Conservation (phyloP, 2,113 vertebrate genomes). For the Natator depressus region DNA sequence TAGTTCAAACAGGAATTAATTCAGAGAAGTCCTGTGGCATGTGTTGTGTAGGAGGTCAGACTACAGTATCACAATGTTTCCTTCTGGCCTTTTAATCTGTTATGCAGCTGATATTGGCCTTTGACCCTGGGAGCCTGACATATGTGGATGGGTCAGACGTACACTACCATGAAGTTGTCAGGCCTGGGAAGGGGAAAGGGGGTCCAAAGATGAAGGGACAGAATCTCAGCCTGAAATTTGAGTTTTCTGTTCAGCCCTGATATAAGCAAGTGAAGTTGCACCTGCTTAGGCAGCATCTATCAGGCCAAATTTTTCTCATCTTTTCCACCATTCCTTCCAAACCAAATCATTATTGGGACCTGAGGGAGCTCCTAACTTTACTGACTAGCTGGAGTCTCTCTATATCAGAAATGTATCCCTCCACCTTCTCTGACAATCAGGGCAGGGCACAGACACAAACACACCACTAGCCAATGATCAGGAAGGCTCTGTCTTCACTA, state of each 20-base stretch:
- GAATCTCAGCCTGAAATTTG: background rate
- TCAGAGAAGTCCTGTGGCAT: background rate
- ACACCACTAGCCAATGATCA: background rate
- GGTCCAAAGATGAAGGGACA: background rate
- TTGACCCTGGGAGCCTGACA: conserved; percentile 57
- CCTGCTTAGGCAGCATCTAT: background rate
- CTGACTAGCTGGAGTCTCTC: background rate
- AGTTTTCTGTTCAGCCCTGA: background rate
- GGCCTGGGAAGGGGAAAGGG: background rate
- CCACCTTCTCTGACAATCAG: background rate
- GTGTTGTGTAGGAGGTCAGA: background rate
- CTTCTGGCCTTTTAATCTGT: conserved; percentile 46
- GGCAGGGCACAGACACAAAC: background rate
- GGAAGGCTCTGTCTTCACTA: background rate
- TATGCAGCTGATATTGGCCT: conserved; percentile 44
- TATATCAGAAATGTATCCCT: background rate
- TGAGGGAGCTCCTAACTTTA: background rate
- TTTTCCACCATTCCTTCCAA: background rate
- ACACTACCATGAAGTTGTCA: conserved; percentile 39
- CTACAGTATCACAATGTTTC: conserved; percentile 12
- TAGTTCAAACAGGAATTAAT: background rate
- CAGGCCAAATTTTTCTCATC: background rate
- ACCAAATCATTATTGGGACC: background rate
- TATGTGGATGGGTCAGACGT: background rate
- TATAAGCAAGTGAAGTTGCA: background rate